phyloP scores from a whole-genome alignment of 2,888 invertebrate species.

The Tachina fera region DNA sequence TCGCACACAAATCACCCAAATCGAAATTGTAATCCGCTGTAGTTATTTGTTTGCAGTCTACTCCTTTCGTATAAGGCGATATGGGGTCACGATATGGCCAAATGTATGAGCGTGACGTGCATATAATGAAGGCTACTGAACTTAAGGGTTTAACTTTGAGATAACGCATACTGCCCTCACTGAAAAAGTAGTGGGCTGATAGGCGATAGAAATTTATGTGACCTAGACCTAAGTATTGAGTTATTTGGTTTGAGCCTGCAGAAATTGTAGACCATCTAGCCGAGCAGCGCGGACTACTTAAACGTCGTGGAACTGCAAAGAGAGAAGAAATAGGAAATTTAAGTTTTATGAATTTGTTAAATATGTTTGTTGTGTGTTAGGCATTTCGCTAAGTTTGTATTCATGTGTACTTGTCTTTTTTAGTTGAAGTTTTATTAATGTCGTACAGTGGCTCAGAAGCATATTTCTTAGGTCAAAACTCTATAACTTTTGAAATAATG shows the following conservation, averaged over 20 bases:
- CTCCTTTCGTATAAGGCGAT: slow-evolving; percentile 76
- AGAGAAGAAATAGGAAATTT: background rate
- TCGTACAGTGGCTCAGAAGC: no score
- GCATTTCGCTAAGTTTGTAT: no score
- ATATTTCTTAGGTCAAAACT: no score
- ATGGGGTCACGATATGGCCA: slow-evolving; percentile 83
- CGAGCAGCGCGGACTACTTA: slow-evolving; percentile 86
- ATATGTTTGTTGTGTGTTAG: no score
- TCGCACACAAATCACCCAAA: slow-evolving; percentile 85
- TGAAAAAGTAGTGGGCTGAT: slow-evolving; percentile 88
- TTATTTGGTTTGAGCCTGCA: slow-evolving; percentile 83
- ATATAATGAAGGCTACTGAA: slow-evolving; percentile 85
- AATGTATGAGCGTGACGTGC: slow-evolving; percentile 85
- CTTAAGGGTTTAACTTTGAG: slow-evolving; percentile 84
- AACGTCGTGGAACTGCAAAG: slow-evolving; percentile 84
- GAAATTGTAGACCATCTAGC: slow-evolving; percentile 82
- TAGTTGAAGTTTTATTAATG: no score
- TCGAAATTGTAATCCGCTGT: slow-evolving; percentile 85
- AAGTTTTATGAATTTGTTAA: background rate
- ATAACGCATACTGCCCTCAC: slow-evolving; percentile 83
- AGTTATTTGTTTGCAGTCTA: slow-evolving; percentile 85
- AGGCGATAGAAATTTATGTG: slow-evolving; percentile 87
- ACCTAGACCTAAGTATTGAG: slow-evolving; percentile 86
- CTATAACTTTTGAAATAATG: no score
- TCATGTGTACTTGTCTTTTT: no score